phyloP scores from a whole-genome alignment of 2,113 vertebrate genomes.

The Chloroceryle aenea region DNA sequence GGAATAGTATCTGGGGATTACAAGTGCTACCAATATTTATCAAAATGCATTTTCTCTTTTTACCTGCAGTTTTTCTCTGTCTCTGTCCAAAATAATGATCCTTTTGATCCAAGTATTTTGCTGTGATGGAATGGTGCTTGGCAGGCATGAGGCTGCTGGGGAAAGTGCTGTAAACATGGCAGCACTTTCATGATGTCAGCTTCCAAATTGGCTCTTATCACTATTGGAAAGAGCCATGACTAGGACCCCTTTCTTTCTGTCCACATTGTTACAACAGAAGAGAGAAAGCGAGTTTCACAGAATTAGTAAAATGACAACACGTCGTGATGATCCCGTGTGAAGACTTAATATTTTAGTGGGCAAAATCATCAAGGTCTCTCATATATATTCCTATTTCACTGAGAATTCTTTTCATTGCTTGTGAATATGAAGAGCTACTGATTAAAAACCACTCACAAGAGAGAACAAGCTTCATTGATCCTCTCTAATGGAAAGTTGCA shows the following conservation, averaged over 20 bases:
- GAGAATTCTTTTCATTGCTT: not conserved
- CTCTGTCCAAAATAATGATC: not conserved
- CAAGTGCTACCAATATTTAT: not conserved
- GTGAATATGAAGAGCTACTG: not conserved
- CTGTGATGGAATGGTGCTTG: not conserved
- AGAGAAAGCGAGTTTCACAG: not conserved
- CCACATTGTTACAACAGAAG: accelerated
- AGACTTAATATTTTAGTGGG: not conserved
- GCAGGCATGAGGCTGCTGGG: not conserved
- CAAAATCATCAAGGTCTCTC: not conserved
- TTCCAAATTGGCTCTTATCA: not conserved
- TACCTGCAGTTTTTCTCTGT: not conserved
- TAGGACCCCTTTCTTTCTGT: not conserved
- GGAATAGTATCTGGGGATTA: not conserved
- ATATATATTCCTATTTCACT: accelerated
- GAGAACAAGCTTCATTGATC: not conserved
- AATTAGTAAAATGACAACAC: not conserved
- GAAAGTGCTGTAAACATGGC: not conserved
- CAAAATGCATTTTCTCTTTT: not conserved
- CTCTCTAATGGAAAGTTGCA: not conserved
- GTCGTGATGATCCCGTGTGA: not conserved
- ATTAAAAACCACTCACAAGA: not conserved
- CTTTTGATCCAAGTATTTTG: not conserved
- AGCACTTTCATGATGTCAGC: not conserved
- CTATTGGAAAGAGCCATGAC: accelerated